Conservation (phyloP, 2,113 vertebrate species). For the Nesospiza acunhae region DNA sequence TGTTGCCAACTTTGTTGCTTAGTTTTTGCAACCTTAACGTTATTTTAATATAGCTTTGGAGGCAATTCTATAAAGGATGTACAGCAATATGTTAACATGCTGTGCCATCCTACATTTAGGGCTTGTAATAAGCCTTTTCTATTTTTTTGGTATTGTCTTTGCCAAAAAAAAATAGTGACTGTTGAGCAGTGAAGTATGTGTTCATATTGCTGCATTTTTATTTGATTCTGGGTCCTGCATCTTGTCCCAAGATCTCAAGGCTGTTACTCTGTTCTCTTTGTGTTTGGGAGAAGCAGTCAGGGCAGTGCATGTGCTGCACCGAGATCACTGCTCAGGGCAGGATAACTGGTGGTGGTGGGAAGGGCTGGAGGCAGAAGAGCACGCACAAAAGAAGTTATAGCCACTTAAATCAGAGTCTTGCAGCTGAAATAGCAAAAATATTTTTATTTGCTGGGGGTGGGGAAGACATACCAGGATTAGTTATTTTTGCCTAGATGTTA, state of each 20-base stretch:
- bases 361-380: background rate
- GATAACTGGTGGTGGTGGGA: background rate
- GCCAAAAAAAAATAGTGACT: constrained; percentile 42
- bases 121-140: constrained; percentile 43
- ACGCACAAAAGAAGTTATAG: background rate
- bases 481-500: background rate
- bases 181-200: background rate
- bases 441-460: constrained; percentile 10
- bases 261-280: background rate
- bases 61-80: constrained; percentile 55
- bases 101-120: constrained; percentile 64
- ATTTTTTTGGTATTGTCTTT: constrained; percentile 16
- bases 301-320: fast-evolving
- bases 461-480: background rate
- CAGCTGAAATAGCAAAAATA: constrained; percentile 11
- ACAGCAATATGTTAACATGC: constrained; percentile 63
- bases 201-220: background rate
- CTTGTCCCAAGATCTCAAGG: background rate
- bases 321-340: background rate
- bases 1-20: constrained; percentile 60
- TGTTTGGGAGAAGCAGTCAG: background rate
- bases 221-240: background rate
- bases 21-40: constrained; percentile 56
- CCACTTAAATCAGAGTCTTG: background rate
- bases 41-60: constrained; percentile 65